These are phyloP conservation scores for Eurytoma californica DNA, from an alignment of 2,888 invertebrate species.

Conservation along the genomic window DNA sequence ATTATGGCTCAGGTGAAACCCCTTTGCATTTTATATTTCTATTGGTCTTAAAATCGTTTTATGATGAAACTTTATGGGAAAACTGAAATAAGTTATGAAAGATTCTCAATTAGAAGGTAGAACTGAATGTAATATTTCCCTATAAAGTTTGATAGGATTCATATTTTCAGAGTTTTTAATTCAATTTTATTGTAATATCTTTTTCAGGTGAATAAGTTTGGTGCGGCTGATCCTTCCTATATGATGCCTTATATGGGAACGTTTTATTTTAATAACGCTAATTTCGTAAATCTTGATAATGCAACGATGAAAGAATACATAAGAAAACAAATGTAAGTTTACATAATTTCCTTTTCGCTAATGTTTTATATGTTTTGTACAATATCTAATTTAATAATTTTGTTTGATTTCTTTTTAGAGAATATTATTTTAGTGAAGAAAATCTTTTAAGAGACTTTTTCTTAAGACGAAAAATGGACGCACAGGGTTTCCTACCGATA, in stretches of 20 bases:
- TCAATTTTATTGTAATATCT: background rate
- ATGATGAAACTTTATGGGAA: conserved; percentile 30
- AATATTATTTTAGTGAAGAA: conserved; percentile 99
- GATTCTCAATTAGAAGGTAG: conserved; percentile 39
- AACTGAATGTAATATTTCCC: conserved; percentile 18
- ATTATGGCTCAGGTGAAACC: conserved; percentile 40
- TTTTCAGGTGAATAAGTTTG: conserved; percentile 59
- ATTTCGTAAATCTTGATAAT: conserved; percentile 79
- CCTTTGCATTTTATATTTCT: conserved; percentile 10
- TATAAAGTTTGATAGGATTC: background rate
- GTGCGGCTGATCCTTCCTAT: conserved; percentile 67
- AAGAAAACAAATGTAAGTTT: conserved; percentile 92
- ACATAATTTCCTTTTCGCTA: conserved; percentile 24
- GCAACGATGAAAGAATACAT: conserved; percentile 87
- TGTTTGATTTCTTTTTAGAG: conserved; percentile 80
- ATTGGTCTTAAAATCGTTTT: background rate
- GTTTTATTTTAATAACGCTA: conserved; percentile 80
- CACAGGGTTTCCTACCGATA: conserved; percentile 94
- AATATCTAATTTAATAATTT: background rate
- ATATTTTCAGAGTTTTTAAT: background rate
- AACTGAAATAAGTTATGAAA: conserved; percentile 25
- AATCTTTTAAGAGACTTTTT: conserved; percentile 97
- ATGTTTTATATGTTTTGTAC: background rate
- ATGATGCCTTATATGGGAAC: conserved; percentile 79
- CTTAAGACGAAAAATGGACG: conserved; percentile 96